These are phyloP conservation scores for Cyprinella venusta DNA, from an alignment of 2,797 vertebrate species.

Conservation along the genomic window DNA sequence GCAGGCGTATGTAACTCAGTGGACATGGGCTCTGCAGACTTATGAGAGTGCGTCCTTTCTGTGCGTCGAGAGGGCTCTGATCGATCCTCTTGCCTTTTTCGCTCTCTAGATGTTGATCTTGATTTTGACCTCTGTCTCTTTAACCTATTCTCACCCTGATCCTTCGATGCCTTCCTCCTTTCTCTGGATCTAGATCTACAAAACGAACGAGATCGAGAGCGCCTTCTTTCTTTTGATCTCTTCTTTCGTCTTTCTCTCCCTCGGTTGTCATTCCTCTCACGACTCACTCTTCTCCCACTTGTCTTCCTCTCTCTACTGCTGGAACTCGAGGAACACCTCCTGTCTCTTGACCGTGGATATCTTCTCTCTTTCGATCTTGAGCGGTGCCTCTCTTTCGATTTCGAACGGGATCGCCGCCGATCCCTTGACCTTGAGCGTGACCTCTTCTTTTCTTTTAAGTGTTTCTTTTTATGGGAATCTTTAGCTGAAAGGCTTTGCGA, in stretches of 20 bases:
- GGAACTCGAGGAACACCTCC: slow-evolving; percentile 70
- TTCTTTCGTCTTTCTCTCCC: slow-evolving; percentile 65
- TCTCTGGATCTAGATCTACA: slow-evolving; percentile 83
- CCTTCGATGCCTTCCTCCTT: slow-evolving; percentile 71
- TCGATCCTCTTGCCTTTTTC: slow-evolving; percentile 56
- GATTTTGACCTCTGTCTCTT: slow-evolving; percentile 72
- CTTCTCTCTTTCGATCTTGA: slow-evolving; percentile 77
- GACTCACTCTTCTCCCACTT: slow-evolving; percentile 65
- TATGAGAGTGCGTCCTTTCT: slow-evolving; percentile 36
- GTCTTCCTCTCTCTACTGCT: slow-evolving; percentile 81
- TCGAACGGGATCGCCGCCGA: slow-evolving; percentile 63
- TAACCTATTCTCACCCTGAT: slow-evolving; percentile 59
- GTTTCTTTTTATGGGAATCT: slow-evolving; percentile 54
- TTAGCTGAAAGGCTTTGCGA: slow-evolving; percentile 68
- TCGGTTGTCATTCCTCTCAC: slow-evolving; percentile 60
- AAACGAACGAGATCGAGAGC: slow-evolving; percentile 64
- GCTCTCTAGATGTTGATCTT: slow-evolving; percentile 75
- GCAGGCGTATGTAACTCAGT: not conserved
- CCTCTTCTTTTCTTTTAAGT: slow-evolving; percentile 40
- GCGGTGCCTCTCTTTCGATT: slow-evolving; percentile 69
- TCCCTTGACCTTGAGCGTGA: slow-evolving; percentile 69
- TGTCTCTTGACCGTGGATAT: slow-evolving; percentile 72
- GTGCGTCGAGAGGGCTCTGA: slow-evolving; percentile 49
- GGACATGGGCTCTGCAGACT: not conserved
- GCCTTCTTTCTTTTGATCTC: slow-evolving; percentile 72